Percentiles rank a stretch among this genome's conserved stretches.
Evolutionary conservation across 2,797 vertebrate species (phyloP).

Genomic region (Gymnoscopelus microlampas): DNA sequence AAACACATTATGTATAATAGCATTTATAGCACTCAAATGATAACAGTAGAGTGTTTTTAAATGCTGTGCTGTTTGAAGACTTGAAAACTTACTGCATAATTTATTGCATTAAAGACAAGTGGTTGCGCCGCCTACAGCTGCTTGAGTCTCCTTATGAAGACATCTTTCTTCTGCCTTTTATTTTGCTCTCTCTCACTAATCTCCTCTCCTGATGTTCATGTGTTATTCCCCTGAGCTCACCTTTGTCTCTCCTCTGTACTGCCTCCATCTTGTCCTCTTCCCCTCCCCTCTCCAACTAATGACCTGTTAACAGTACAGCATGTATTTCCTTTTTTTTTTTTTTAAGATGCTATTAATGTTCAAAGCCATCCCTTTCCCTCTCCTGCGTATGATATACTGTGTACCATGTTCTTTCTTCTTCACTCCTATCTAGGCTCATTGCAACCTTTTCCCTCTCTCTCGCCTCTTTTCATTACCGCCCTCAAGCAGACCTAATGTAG

Average conservation of each 20-base stretch:
- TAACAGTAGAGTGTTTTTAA: too few relatives aligned
- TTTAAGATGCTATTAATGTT: too few relatives aligned
- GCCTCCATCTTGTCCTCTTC: constrained; percentile 3
- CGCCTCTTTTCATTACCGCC: too few relatives aligned
- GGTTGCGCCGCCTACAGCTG: constrained; percentile 17
- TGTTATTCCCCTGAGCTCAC: background rate
- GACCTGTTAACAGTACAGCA: too few relatives aligned
- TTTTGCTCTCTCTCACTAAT: background rate
- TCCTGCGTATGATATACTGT: constrained; percentile 9
- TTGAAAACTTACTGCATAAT: constrained; percentile 35
- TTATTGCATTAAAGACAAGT: constrained; percentile 39
- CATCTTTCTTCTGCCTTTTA: constrained; percentile 12
- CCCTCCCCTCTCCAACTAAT: too few relatives aligned
- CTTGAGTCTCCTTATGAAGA: constrained; percentile 43
- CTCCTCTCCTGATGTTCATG: constrained; percentile 1
- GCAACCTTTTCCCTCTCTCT: too few relatives aligned
- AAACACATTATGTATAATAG: too few relatives aligned
- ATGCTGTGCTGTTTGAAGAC: too few relatives aligned
- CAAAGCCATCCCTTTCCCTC: background rate
- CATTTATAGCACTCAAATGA: too few relatives aligned
- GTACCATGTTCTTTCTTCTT: background rate
- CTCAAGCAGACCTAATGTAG: too few relatives aligned
- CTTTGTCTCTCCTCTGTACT: constrained; percentile 9
- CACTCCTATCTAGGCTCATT: constrained; percentile 13
- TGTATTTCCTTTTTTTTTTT: too few relatives aligned